phyloP scores from a whole-genome alignment of 2,888 invertebrate species.

The Brenthis hecate region DNA sequence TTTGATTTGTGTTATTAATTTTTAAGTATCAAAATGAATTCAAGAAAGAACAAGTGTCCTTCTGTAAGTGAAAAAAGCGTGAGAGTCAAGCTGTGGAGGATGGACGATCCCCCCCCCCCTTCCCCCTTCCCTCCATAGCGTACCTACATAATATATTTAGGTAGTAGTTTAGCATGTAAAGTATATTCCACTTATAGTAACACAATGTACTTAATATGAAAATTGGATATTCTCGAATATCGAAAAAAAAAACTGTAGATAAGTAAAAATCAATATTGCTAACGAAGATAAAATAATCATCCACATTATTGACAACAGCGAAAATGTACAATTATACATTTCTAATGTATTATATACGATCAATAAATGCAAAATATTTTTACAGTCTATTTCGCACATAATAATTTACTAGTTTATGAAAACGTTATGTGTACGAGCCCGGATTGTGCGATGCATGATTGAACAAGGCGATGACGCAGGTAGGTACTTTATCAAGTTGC shows the following conservation, averaged over 20 bases:
- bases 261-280: not conserved
- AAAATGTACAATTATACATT: not conserved
- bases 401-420: conserved; percentile 31
- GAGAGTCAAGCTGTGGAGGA: too few species aligned
- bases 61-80: too few species aligned
- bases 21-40: too few species aligned
- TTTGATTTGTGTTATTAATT: too few species aligned
- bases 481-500: conserved; percentile 43
- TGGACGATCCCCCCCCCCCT: too few species aligned
- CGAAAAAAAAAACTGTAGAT: not conserved
- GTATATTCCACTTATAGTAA: not conserved
- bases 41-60: too few species aligned
- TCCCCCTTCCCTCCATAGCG: too few species aligned
- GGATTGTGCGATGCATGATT: conserved; percentile 59
- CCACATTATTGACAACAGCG: not conserved
- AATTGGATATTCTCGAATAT: not conserved
- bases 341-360: not conserved
- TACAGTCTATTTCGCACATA: conserved; percentile 27
- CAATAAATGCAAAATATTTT: conserved; percentile 9
- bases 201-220: not conserved
- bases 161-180: not conserved
- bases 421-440: conserved; percentile 26
- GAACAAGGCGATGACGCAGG: conserved; percentile 69
- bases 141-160: too few species aligned
- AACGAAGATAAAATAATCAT: not conserved